phyloP scores from a whole-genome alignment of 2,888 invertebrate genomes.

The Agonopterix heracliana region DNA sequence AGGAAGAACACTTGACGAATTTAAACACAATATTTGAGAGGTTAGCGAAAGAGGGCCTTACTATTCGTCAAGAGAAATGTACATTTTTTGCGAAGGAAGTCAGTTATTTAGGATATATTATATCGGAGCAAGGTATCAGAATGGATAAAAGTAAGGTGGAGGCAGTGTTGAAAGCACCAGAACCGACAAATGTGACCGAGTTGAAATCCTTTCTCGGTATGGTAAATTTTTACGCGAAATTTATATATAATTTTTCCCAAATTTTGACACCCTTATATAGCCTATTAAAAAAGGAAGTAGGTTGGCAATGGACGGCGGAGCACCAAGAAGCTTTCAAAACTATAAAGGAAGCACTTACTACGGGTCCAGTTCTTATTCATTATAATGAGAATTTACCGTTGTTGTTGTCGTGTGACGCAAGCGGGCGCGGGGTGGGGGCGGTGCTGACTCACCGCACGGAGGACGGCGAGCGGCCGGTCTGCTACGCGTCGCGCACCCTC shows the following conservation, averaged over 20 bases:
- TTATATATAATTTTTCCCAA: conserved; percentile 1
- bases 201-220: conserved; percentile 6
- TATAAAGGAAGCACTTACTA: conserved; percentile 1
- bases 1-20: not conserved
- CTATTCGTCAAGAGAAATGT: conserved; percentile 4
- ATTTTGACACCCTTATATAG: conserved; percentile 3
- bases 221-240: conserved; percentile 6
- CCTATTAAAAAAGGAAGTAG: conserved; percentile 1
- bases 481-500: conserved; percentile 8
- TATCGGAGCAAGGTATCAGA: conserved; percentile 2
- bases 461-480: conserved; percentile 1
- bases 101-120: conserved; percentile 6
- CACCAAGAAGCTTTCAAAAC: not conserved
- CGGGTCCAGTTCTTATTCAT: conserved; percentile 2
- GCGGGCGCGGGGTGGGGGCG: conserved; percentile 1
- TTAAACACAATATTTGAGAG: conserved; percentile 3
- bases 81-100: conserved; percentile 6
- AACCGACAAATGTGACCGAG: conserved; percentile 3
- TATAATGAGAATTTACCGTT: conserved; percentile 1
- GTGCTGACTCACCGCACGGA: conserved; percentile 2
- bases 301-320: conserved; percentile 2
- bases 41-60: conserved; percentile 1
- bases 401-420: conserved; percentile 1
- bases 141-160: conserved; percentile 5
- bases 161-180: not conserved